phyloP scores from a whole-genome alignment of 2,888 invertebrate genomes.

The Lydus trimaculatus region DNA sequence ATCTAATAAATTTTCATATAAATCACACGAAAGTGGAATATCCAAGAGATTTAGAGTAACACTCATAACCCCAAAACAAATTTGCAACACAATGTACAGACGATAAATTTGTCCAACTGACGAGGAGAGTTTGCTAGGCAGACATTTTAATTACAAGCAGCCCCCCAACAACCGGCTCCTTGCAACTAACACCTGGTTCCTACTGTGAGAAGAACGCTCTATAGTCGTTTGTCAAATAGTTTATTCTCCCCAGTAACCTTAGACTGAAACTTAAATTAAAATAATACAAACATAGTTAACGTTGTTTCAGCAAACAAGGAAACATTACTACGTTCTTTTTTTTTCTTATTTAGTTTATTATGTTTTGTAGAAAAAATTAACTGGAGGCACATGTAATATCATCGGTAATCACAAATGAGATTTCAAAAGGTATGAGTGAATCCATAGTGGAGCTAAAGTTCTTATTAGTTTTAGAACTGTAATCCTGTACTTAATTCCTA shows the following conservation, averaged over 20 bases:
- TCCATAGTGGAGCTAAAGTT: slow-evolving; percentile 47
- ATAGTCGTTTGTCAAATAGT: slow-evolving; percentile 39
- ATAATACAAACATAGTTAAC: slow-evolving; percentile 48
- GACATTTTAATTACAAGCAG: slow-evolving; percentile 59
- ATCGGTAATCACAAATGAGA: slow-evolving; percentile 37
- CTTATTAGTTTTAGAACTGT: slow-evolving; percentile 52
- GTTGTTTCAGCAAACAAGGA: slow-evolving; percentile 48
- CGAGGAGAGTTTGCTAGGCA: slow-evolving; percentile 54
- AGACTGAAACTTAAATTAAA: slow-evolving; percentile 42
- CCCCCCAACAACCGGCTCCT: slow-evolving; percentile 40
- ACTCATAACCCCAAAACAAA: slow-evolving; percentile 57
- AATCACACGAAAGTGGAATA: slow-evolving; percentile 49
- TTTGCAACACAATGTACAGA: slow-evolving; percentile 56
- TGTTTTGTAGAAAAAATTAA: neutral
- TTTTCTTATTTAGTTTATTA: neutral
- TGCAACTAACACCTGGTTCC: slow-evolving; percentile 49
- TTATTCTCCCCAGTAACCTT: slow-evolving; percentile 36
- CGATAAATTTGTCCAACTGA: slow-evolving; percentile 58
- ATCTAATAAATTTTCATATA: slow-evolving; percentile 35
- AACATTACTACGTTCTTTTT: neutral
- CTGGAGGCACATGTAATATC: neutral
- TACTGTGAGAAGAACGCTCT: slow-evolving; percentile 28
- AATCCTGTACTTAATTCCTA: slow-evolving; percentile 50
- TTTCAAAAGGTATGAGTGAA: slow-evolving; percentile 38
- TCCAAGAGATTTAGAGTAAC: slow-evolving; percentile 50